Conservation (phyloP, 2,888 invertebrate genomes). For the Hoplodrina blanda region DNA sequence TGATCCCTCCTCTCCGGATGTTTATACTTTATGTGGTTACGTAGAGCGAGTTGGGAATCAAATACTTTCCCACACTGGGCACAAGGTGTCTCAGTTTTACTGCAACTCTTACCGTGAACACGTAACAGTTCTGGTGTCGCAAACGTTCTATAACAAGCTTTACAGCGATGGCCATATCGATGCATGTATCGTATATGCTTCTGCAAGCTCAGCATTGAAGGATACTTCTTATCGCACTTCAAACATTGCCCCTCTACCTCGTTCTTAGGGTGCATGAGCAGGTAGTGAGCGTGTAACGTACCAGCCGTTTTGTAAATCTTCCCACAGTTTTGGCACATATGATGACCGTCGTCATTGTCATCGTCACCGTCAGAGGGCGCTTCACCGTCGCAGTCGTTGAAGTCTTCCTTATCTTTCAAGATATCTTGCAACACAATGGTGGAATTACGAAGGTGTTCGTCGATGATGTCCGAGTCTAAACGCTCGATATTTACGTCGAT, state of each 20-base stretch:
- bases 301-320: constrained; percentile 78
- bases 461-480: constrained; percentile 70
- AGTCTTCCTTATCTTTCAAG: constrained; percentile 61
- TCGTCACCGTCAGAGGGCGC: constrained; percentile 34
- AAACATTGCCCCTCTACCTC: constrained; percentile 70
- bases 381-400: constrained; percentile 22
- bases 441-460: constrained; percentile 75
- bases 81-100: constrained; percentile 72
- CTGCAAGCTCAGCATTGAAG: constrained; percentile 77
- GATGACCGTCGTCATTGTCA: constrained; percentile 73
- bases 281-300: constrained; percentile 76
- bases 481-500: constrained; percentile 71
- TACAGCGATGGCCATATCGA: constrained; percentile 73
- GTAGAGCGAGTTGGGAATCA: constrained; percentile 72
- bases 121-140: constrained; percentile 63
- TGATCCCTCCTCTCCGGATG: constrained; percentile 72
- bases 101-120: constrained; percentile 71
- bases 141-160: constrained; percentile 77
- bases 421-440: constrained; percentile 76
- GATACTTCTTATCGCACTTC: constrained; percentile 77
- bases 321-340: constrained; percentile 83
- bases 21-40: constrained; percentile 79
- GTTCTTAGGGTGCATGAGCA: constrained; percentile 77
- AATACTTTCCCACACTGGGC: constrained; percentile 74
- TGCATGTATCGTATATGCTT: constrained; percentile 82